Evolutionary conservation across 2,113 vertebrate genomes (phyloP), one percentile per base, ranked within the genome.

Genomic region (Toxostoma redivivum): DNA sequence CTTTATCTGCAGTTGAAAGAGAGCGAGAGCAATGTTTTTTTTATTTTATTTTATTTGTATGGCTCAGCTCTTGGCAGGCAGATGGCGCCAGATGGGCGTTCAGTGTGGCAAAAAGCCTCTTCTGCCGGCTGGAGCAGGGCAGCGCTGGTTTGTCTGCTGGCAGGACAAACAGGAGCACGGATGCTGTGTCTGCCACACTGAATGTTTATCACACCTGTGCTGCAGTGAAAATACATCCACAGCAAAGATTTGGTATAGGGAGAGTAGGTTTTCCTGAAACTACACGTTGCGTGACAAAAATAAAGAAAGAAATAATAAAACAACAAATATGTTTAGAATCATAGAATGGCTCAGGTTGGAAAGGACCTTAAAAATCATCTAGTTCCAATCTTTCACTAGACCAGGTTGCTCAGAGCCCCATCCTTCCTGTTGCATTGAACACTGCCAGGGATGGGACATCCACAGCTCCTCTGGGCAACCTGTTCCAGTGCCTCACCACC

Each of bases 71-170:
- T 25, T 16, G 81, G 95, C 90, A 57, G 93, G 66, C 94, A 96
- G 94, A 66, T 94, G 93, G 91, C 58, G 62, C 87, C 92, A 54
- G 81, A 44, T 31, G 91, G 58, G 37, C 51, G 38, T 7, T 22
- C 30, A 24, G 51, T 2, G 7, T 3, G 67, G 62, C 42, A 51
- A 16, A 25, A 8, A 44, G 57, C 70, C 37, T n/a, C 37, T 30
- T 7, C 28, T 42, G 60, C 61, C 38, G 4, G 5, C n/a, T 44
- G 70, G 4, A 16, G 28, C 27, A 1, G 33, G 71, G 67, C 77
- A 7, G 35, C 17, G 10, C 2, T 3, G 31, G 1, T 23, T 10
- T 8, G 24, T 17, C 2, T 0, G 0, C 53, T 24, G 44, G 28
- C 17, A 12, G 53, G 53, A 31, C 30, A 54, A 54, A 54, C 53